Evolutionary conservation across 2,113 vertebrate species (phyloP), one percentile per base, ranked within the genome.

Genomic region (Heteronetta atricapilla): DNA sequence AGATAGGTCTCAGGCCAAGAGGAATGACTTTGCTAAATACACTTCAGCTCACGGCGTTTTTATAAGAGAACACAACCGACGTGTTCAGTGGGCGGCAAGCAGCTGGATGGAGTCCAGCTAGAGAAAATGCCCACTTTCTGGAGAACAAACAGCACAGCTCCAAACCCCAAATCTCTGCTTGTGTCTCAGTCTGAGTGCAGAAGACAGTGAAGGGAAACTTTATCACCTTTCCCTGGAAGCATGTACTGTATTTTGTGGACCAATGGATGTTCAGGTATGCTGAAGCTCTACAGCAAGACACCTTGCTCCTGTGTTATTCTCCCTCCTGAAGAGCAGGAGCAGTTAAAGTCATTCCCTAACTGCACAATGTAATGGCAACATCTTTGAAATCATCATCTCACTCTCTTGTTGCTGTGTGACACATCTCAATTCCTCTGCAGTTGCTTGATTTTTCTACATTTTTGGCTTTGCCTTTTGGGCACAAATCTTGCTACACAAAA

Each of bases 1-100:
- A 59, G 60, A 25, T 3, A 56, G 52, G 44, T 50, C 89, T 74
- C 60, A 6, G 80, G 40, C 3, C n/a, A 28, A 13, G 69, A 85
- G 53, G 23, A 79, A 75, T 48, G 86, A 87, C 89, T 97, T 17
- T 22, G 69, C 76, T 81, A 14, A 88, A 94, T 6, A 46, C 77
- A 81, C n/a, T 70, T 20, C 28, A 69, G 88, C 93, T 80, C 0
- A 2, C 40, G 86, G 88, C n/a, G 6, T 31, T 79, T 58, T 34
- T 4, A 14, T 40, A 64, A 7, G 59, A 22, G 66, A 28, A 20
- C 26, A 44, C 6, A 66, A 85, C 9, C 0, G 4, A 76, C 4
- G 58, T 34, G 38, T 48, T 29, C 46, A 20, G 90, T 50, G 0
- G 0, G 48, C 6, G 62, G 86, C 78, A 79, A 75, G n/a, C 74